These are phyloP conservation scores for Drosophila aff. DNA, from an alignment of 1,140 invertebrate genomes.

Conservation along the genomic window DNA sequence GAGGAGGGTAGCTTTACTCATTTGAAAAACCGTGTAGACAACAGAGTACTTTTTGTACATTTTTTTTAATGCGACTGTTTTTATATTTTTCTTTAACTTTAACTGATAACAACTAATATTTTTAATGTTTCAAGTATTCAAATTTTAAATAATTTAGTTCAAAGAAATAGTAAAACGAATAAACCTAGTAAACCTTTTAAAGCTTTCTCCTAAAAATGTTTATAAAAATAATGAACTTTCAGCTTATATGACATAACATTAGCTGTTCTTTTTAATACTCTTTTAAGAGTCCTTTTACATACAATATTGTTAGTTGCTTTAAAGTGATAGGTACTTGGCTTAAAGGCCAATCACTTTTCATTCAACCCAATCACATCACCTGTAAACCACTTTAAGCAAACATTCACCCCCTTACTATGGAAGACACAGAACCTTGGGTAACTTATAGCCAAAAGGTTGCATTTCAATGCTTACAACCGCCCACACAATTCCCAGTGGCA, in stretches of 20 bases:
- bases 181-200: too few relatives aligned
- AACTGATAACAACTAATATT: too few relatives aligned
- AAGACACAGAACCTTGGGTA: slow-evolving; percentile 16
- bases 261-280: too few relatives aligned
- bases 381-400: slow-evolving; percentile 46
- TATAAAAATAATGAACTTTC: too few relatives aligned
- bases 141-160: too few relatives aligned
- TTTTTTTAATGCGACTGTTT: too few relatives aligned
- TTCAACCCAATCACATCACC: slow-evolving; percentile 34
- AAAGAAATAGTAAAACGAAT: too few relatives aligned
- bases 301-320: neutral
- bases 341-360: neutral
- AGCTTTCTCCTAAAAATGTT: too few relatives aligned
- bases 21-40: neutral
- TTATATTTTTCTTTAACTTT: too few relatives aligned
- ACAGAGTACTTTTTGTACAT: too few relatives aligned
- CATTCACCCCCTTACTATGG: slow-evolving; percentile 24
- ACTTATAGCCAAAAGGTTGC: slow-evolving; percentile 26
- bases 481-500: slow-evolving; percentile 9
- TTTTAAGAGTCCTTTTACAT: neutral
- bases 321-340: neutral
- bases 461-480: slow-evolving; percentile 28
- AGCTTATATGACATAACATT: neutral
- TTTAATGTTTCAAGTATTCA: too few relatives aligned
- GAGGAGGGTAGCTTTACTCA: neutral